Conservation (phyloP, 2,888 invertebrate species). For the Phyllotreta striolata region DNA sequence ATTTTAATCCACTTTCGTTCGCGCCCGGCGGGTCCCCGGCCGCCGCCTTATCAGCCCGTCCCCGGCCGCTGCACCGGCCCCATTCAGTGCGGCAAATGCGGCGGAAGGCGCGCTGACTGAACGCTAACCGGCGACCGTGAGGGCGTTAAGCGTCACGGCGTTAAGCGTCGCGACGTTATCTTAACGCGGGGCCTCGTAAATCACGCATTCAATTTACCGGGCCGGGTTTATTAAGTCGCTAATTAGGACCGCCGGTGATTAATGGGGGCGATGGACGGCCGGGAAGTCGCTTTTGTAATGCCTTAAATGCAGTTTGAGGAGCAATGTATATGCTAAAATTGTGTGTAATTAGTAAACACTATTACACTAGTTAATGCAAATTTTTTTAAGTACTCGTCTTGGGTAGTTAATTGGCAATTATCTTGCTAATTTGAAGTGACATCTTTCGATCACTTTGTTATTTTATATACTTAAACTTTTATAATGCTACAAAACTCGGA, state of each 20-base stretch:
- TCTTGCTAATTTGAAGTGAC: too few relatives aligned
- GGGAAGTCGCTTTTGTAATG: too few relatives aligned
- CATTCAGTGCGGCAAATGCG: slow-evolving; percentile 7
- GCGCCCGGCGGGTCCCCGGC: slow-evolving; percentile 4
- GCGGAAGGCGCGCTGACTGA: slow-evolving; percentile 11
- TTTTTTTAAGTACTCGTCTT: too few relatives aligned
- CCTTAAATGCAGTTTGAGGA: too few relatives aligned
- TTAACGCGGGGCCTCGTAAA: slow-evolving; percentile 7
- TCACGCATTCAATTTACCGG: slow-evolving; percentile 14
- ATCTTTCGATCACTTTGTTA: too few relatives aligned
- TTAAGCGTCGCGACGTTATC: slow-evolving; percentile 7
- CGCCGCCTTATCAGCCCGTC: neutral
- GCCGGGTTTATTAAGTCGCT: neutral
- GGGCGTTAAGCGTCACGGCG: too few relatives aligned
- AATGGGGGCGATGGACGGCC: neutral
- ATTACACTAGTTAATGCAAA: too few relatives aligned
- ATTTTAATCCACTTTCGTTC: slow-evolving; percentile 3
- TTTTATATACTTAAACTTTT: too few relatives aligned
- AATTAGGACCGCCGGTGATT: slow-evolving; percentile 3
- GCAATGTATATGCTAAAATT: too few relatives aligned
- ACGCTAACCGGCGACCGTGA: neutral
- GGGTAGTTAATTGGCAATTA: too few relatives aligned
- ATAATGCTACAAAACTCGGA: too few relatives aligned
- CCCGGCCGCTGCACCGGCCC: neutral
- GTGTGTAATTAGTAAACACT: too few relatives aligned